phyloP scores from a whole-genome alignment of 2,113 vertebrate genomes.

The Mirounga angustirostris region DNA sequence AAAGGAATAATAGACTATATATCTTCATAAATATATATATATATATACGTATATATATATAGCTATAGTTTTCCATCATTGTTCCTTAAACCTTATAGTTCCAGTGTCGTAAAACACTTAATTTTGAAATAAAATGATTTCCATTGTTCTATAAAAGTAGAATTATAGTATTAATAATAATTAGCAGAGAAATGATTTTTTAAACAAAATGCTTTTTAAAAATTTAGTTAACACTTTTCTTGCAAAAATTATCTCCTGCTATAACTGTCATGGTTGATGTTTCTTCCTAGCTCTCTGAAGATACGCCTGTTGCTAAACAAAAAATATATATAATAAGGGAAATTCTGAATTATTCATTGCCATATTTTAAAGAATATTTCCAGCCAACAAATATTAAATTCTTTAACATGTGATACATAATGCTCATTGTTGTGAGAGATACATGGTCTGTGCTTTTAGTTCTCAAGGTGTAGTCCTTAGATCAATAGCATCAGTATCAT shows the following conservation, averaged over 20 bases:
- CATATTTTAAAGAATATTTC: not conserved
- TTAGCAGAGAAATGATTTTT: not conserved
- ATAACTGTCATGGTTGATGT: not conserved
- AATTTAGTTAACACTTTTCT: slow-evolving; percentile 18
- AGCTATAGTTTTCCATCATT: not conserved
- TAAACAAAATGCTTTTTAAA: not conserved
- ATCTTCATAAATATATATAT: not conserved
- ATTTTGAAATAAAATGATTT: slow-evolving; percentile 24
- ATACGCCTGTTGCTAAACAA: not conserved
- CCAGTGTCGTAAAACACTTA: not conserved
- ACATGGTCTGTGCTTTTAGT: not conserved
- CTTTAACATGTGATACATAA: not conserved
- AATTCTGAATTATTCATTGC: slow-evolving; percentile 34
- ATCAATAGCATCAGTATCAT: fast-evolving
- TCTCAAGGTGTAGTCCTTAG: not conserved
- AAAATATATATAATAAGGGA: not conserved
- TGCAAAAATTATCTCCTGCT: not conserved
- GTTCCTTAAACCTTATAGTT: not conserved
- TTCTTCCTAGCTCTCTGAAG: not conserved
- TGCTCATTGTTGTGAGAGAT: not conserved
- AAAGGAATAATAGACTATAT: not conserved
- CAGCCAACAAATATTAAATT: not conserved
- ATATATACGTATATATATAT: too few species aligned
- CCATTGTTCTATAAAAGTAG: not conserved
- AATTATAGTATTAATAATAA: not conserved